phyloP scores from a whole-genome alignment of 1,140 invertebrate species.

The Aphaenogaster floridana region DNA sequence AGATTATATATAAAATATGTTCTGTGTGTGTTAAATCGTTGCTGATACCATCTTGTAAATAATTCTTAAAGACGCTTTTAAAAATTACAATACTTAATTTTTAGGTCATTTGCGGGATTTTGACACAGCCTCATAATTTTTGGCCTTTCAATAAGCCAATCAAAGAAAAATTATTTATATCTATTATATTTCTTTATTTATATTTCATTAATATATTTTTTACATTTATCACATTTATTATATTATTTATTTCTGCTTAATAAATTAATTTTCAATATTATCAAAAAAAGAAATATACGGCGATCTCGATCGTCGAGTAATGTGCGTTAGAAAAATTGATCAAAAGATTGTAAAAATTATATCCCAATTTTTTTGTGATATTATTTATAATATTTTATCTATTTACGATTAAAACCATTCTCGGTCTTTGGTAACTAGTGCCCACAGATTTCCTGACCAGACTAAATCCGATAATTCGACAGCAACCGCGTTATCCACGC shows the following conservation, averaged over 20 bases:
- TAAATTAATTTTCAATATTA: background rate
- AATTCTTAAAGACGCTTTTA: background rate
- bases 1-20: background rate
- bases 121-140: background rate
- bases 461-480: slow-evolving; percentile 14
- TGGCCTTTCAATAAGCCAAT: background rate
- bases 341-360: background rate
- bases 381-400: background rate
- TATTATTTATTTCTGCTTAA: background rate
- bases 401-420: background rate
- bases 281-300: background rate
- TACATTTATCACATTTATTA: background rate
- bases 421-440: background rate
- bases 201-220: background rate
- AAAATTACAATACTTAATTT: background rate
- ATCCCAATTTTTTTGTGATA: background rate
- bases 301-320: background rate
- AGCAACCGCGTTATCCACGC: slow-evolving; percentile 1
- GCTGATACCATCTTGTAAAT: background rate
- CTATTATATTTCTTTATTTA: background rate
- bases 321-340: background rate
- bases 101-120: background rate
- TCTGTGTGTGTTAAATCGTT: background rate
- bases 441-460: background rate
- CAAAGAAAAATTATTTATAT: background rate